These are phyloP conservation scores for Spea multiplicata DNA, from an alignment of 2,113 vertebrate species.

Conservation along the genomic window DNA sequence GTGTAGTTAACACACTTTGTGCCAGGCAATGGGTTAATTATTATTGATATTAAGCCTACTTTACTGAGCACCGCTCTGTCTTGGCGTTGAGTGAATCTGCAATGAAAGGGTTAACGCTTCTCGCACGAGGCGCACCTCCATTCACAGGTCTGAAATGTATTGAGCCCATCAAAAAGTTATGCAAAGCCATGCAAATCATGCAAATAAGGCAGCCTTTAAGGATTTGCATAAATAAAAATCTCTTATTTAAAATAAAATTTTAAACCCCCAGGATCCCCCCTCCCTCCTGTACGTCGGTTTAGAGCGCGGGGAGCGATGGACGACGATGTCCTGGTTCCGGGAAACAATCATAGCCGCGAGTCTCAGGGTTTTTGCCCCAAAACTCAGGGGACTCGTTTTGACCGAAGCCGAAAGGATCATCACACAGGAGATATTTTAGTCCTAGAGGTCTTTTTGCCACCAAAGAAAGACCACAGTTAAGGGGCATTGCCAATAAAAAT, in stretches of 20 bases:
- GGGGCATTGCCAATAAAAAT: too few species aligned
- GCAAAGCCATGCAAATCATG: slow-evolving; percentile 37
- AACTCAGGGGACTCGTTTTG: too few species aligned
- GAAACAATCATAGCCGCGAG: too few species aligned
- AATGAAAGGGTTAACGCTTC: slow-evolving; percentile 11
- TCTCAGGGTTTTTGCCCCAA: too few species aligned
- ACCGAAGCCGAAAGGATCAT: too few species aligned
- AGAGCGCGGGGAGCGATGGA: not conserved
- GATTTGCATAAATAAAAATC: slow-evolving; percentile 36
- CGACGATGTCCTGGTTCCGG: too few species aligned
- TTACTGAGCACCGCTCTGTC: too few species aligned
- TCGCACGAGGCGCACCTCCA: not conserved
- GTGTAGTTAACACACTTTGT: not conserved
- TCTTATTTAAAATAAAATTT: slow-evolving; percentile 11
- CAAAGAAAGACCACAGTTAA: too few species aligned
- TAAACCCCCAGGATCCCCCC: not conserved
- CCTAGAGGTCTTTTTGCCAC: too few species aligned
- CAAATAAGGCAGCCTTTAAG: not conserved
- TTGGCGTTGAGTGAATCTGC: not conserved
- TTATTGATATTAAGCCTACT: too few species aligned
- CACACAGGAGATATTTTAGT: too few species aligned
- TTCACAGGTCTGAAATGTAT: not conserved
- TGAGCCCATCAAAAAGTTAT: not conserved
- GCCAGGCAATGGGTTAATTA: not conserved
- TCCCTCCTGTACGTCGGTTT: not conserved